These are phyloP conservation scores for Entosphenus tridentatus DNA, from an alignment of 2,113 vertebrate genomes.

Conservation along the genomic window DNA sequence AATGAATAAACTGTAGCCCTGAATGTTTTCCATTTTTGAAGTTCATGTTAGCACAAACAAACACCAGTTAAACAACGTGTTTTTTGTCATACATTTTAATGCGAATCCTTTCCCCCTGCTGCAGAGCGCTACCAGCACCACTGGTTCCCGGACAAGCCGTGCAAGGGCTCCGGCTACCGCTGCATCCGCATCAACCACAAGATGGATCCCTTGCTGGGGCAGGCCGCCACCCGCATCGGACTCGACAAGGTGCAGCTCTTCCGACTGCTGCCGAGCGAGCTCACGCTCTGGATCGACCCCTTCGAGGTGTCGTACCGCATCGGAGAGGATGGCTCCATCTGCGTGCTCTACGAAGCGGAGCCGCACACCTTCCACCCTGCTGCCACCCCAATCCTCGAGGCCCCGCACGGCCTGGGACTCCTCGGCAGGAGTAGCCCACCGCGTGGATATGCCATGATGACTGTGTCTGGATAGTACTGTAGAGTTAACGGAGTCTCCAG, in stretches of 20 bases:
- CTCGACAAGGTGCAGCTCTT: conserved; percentile 93
- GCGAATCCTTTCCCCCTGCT: conserved; percentile 11
- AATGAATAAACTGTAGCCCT: too few species aligned
- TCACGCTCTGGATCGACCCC: conserved; percentile 96
- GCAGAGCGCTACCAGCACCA: conserved; percentile 97
- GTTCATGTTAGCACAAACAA: too few species aligned
- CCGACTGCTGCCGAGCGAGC: conserved; percentile 88
- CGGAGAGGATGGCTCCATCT: conserved; percentile 96
- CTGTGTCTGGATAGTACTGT: conserved; percentile 76
- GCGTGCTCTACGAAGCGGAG: conserved; percentile 81
- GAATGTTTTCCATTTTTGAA: too few species aligned
- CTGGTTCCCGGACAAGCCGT: conserved; percentile 96
- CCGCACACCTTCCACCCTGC: conserved; percentile 24
- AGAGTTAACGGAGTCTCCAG: conserved; percentile 13
- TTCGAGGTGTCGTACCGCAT: conserved; percentile 97
- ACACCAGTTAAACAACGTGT: too few species aligned
- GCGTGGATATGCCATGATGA: conserved; percentile 98
- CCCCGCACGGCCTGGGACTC: conserved; percentile 93
- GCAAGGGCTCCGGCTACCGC: conserved; percentile 91
- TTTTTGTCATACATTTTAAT: not conserved
- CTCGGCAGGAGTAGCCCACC: conserved; percentile 82
- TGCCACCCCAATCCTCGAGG: conserved; percentile 57
- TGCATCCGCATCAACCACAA: conserved; percentile 99
- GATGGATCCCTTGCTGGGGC: conserved; percentile 96
- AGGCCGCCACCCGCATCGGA: conserved; percentile 85